Percentiles rank a stretch among this genome's conserved stretches.
Conservation (phyloP, 2,888 invertebrate species). For the Julus scandinavius region DNA sequence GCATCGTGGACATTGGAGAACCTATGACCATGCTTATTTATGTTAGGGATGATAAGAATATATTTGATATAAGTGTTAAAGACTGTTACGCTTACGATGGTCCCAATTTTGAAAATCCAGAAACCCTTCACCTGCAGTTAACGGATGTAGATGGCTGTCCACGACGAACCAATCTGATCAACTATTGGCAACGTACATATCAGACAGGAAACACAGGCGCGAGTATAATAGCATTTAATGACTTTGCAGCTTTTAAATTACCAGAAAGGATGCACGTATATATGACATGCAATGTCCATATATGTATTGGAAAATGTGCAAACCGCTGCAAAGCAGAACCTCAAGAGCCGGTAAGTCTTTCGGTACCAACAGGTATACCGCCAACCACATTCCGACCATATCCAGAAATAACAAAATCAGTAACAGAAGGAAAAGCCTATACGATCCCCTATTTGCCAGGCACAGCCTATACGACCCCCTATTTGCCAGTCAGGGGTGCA, state of each 20-base stretch:
- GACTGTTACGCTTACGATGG: slow-evolving; percentile 79
- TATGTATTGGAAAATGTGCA: slow-evolving; percentile 64
- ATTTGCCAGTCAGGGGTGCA: too few relatives aligned
- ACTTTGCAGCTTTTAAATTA: slow-evolving; percentile 78
- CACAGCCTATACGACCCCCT: too few relatives aligned
- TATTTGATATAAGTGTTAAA: slow-evolving; percentile 76
- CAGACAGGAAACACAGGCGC: slow-evolving; percentile 65
- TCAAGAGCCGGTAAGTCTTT: slow-evolving; percentile 58
- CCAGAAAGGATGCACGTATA: slow-evolving; percentile 79
- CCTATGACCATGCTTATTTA: slow-evolving; percentile 77
- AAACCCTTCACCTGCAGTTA: slow-evolving; percentile 73
- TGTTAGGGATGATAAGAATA: slow-evolving; percentile 73
- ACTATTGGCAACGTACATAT: slow-evolving; percentile 72
- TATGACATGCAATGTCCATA: slow-evolving; percentile 79
- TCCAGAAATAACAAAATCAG: slow-evolving; percentile 45
- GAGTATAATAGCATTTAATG: slow-evolving; percentile 72
- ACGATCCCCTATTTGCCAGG: neutral
- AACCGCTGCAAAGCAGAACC: slow-evolving; percentile 62
- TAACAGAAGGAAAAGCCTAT: slow-evolving; percentile 30
- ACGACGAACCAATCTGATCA: slow-evolving; percentile 75
- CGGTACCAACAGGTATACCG: slow-evolving; percentile 57
- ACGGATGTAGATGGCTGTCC: slow-evolving; percentile 77
- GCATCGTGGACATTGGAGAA: slow-evolving; percentile 77
- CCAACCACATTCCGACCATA: slow-evolving; percentile 54
- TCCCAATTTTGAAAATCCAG: slow-evolving; percentile 70